phyloP scores from a whole-genome alignment of 2,888 invertebrate species.

The Diachrysia chrysitis region DNA sequence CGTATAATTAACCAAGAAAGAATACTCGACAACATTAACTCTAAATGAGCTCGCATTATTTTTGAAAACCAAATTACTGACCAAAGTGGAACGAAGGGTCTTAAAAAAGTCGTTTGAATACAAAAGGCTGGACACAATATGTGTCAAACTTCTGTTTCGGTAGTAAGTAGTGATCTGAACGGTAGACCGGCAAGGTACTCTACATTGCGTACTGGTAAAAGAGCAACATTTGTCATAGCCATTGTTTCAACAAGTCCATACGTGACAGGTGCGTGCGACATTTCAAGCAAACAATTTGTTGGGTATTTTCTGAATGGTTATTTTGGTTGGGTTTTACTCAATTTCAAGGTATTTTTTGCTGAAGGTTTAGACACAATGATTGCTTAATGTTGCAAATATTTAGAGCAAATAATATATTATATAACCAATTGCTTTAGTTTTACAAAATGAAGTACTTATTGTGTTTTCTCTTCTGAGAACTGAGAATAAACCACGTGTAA shows the following conservation, averaged over 20 bases:
- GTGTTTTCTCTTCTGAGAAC: no score
- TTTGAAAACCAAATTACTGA: conserved; percentile 35
- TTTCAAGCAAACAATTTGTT: conserved; percentile 44
- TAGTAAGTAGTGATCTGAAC: conserved; percentile 66
- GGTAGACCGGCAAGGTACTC: conserved; percentile 32
- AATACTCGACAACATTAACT: conserved; percentile 37
- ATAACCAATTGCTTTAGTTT: neutral
- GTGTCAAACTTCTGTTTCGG: conserved; percentile 80
- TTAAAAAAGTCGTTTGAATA: conserved; percentile 56
- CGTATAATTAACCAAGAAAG: conserved; percentile 24
- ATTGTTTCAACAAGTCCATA: conserved; percentile 43
- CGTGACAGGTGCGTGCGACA: conserved; percentile 43
- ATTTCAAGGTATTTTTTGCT: conserved; percentile 1
- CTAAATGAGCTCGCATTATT: conserved; percentile 47
- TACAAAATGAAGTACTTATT: neutral
- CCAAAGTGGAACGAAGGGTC: conserved; percentile 43
- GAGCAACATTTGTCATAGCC: conserved; percentile 41
- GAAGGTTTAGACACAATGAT: neutral
- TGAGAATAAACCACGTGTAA: no score
- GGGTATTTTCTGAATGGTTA: conserved; percentile 7
- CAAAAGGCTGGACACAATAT: conserved; percentile 68
- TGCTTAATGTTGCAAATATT: neutral
- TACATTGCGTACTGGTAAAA: conserved; percentile 35
- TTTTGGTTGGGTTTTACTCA: neutral
- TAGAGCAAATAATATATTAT: neutral